Percentiles rank a stretch among this genome's conserved stretches.
Conservation (phyloP, 2,113 vertebrate genomes). For the Lutjanus erythropterus region DNA sequence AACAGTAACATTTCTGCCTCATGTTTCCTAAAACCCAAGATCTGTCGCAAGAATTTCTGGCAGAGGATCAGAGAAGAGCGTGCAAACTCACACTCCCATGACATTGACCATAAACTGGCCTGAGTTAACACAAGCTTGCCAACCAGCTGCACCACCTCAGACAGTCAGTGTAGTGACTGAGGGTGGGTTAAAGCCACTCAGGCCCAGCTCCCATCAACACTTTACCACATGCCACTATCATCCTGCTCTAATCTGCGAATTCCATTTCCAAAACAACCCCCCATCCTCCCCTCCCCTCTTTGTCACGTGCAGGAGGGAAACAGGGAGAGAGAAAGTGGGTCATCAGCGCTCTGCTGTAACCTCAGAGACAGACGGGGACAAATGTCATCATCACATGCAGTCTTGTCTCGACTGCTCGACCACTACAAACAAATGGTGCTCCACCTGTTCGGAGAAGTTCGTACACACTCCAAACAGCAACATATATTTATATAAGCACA, state of each 20-base stretch:
- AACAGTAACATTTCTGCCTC: constrained; percentile 1
- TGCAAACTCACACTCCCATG: constrained; percentile 61
- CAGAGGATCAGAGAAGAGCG: constrained; percentile 22
- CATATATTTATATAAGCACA: constrained; percentile 3
- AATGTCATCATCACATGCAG: constrained; percentile 68
- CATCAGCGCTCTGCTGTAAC: constrained; percentile 70
- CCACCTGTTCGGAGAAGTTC: constrained; percentile 59
- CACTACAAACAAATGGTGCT: constrained; percentile 56
- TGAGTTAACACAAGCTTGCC: constrained; percentile 49
- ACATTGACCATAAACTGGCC: constrained; percentile 65
- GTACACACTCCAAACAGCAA: background rate
- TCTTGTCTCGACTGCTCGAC: constrained; percentile 40
- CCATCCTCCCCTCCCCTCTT: background rate
- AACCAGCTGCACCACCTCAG: constrained; percentile 40
- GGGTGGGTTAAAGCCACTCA: constrained; percentile 44
- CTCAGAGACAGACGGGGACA: constrained; percentile 66
- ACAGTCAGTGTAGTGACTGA: constrained; percentile 26
- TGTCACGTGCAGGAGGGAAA: constrained; percentile 70
- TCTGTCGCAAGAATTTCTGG: constrained; percentile 31
- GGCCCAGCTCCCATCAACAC: constrained; percentile 60
- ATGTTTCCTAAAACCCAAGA: constrained; percentile 17
- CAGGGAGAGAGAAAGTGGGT: constrained; percentile 79
- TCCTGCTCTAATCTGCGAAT: constrained; percentile 77
- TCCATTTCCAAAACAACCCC: constrained; percentile 75
- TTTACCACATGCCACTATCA: constrained; percentile 66